Evolutionary conservation across 1,140 invertebrate genomes (phyloP).

Genomic region (Zaprionus davidi): DNA sequence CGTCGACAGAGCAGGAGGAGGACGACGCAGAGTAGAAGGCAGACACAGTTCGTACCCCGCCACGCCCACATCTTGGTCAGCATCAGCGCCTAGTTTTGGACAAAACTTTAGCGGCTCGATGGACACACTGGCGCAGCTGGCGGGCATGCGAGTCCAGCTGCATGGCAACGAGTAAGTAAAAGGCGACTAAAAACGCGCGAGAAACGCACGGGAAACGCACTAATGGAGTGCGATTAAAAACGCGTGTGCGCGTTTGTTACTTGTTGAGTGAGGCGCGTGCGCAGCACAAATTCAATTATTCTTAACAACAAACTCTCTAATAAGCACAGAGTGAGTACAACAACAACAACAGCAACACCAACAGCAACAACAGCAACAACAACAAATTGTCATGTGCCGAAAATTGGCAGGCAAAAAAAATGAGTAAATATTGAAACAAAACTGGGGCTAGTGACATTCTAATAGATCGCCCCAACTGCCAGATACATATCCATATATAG

Average conservation of each 20-base stretch:
- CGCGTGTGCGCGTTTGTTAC: conserved; percentile 10
- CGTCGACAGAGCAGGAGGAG: no score
- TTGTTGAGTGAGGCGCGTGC: conserved; percentile 49
- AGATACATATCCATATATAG: not conserved
- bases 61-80: conserved; percentile 70
- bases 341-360: no score
- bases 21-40: no score
- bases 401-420: conserved; percentile 70
- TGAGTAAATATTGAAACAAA: conserved; percentile 74
- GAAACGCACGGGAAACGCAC: not conserved
- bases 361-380: conserved; percentile 9
- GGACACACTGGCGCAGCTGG: conserved; percentile 53
- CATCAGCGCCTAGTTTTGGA: conserved; percentile 60
- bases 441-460: conserved; percentile 55
- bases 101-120: conserved; percentile 45
- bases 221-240: conserved; percentile 15
- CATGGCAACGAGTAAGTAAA: conserved; percentile 68
- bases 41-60: conserved; percentile 44
- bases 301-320: conserved; percentile 15
- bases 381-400: conserved; percentile 73
- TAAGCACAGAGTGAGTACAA: not conserved
- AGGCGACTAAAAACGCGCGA: not conserved
- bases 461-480: conserved; percentile 48
- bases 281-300: conserved; percentile 43
- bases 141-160: conserved; percentile 58